phyloP scores from a whole-genome alignment of 2,888 invertebrate species.

The Melanophora roralis region DNA sequence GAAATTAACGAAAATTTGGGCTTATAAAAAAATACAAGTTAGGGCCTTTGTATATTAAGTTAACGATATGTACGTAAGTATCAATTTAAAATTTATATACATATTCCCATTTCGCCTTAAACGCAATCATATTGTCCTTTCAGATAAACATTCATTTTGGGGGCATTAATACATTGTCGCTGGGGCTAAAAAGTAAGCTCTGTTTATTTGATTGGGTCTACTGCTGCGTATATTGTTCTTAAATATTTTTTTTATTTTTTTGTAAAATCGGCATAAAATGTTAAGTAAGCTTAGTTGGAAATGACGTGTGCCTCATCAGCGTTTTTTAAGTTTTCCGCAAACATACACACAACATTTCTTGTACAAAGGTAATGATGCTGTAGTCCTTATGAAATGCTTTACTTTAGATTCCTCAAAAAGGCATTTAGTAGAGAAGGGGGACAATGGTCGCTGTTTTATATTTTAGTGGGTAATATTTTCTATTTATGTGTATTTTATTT shows the following conservation, averaged over 20 bases:
- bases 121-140: slow-evolving; percentile 12
- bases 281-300: slow-evolving; percentile 60
- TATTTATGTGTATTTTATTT: slow-evolving; percentile 10
- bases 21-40: too few relatives aligned
- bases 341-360: neutral
- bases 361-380: slow-evolving; percentile 31
- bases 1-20: too few relatives aligned
- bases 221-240: slow-evolving; percentile 16
- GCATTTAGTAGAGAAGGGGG: neutral
- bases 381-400: slow-evolving; percentile 1
- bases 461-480: slow-evolving; percentile 24
- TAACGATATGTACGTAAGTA: too few relatives aligned
- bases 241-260: slow-evolving; percentile 17
- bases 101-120: neutral
- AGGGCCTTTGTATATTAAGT: too few relatives aligned
- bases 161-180: slow-evolving; percentile 46
- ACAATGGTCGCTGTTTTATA: slow-evolving; percentile 34
- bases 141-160: slow-evolving; percentile 13
- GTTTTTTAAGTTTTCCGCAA: slow-evolving; percentile 40
- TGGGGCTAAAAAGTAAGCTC: slow-evolving; percentile 3
- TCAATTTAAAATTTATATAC: slow-evolving; percentile 39
- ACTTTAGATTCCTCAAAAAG: neutral
- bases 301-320: slow-evolving; percentile 65
- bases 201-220: slow-evolving; percentile 7
- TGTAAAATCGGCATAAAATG: slow-evolving; percentile 48